Conservation (phyloP, 2,888 invertebrate genomes). For the Pterobdella sp. region DNA sequence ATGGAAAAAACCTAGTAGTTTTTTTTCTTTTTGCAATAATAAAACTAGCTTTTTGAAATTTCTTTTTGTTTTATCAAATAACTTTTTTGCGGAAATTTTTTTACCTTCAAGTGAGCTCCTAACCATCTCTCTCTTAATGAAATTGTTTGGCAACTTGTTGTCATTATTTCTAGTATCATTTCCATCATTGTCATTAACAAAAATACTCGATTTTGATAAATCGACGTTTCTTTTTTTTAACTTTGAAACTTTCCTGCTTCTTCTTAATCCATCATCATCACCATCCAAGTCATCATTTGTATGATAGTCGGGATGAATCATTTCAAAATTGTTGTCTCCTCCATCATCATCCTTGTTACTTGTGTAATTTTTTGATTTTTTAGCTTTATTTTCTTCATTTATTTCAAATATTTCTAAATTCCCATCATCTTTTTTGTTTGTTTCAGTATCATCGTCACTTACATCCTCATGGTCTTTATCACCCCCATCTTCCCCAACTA, state of each 20-base stretch:
- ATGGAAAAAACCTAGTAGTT: slow-evolving; percentile 9
- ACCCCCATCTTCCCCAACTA: background rate
- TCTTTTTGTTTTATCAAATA: background rate
- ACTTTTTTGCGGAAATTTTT: no score
- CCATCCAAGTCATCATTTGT: background rate
- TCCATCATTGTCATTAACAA: background rate
- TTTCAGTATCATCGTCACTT: background rate
- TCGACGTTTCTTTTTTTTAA: background rate
- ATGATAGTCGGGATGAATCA: background rate
- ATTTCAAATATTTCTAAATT: background rate
- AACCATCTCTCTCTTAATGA: background rate
- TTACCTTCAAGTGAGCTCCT: no score
- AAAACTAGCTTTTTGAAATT: background rate
- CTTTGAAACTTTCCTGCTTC: background rate
- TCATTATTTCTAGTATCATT: background rate
- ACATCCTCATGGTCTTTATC: background rate
- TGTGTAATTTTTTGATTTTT: background rate
- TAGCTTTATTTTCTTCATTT: background rate
- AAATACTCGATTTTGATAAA: no score
- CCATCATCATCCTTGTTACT: background rate
- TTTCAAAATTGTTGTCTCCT: background rate
- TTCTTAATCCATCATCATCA: background rate
- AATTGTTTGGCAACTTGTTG: no score
- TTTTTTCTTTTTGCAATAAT: slow-evolving; percentile 2
- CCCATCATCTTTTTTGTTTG: background rate